Evolutionary conservation across 2,113 vertebrate genomes (phyloP).

Genomic region (Oncorhynchus mykiss): DNA sequence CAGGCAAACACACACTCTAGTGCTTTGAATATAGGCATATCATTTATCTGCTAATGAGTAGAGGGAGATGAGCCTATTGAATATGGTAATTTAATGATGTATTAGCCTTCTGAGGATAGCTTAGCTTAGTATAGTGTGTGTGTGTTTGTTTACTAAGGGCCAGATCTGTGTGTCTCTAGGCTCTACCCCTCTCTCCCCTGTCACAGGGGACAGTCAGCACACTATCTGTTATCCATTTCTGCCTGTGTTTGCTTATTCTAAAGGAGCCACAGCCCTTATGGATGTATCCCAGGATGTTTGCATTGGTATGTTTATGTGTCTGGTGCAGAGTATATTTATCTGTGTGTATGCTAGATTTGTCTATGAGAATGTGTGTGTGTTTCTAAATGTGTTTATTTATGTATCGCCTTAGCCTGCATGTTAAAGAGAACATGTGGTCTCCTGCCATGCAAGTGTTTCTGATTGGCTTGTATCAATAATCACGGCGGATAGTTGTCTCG

Average conservation of each 20-base stretch:
- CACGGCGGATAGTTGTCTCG: neutral
- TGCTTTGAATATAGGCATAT: conserved; percentile 97
- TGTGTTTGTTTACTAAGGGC: neutral
- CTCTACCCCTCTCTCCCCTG: conserved; percentile 28
- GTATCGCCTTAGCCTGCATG: conserved; percentile 16
- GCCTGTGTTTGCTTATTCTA: conserved; percentile 53
- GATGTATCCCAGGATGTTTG: conserved; percentile 53
- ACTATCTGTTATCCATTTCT: conserved; percentile 44
- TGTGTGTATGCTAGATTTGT: conserved; percentile 26
- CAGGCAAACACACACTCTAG: conserved; percentile 63
- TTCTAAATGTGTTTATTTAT: conserved; percentile 43
- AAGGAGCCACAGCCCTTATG: conserved; percentile 31
- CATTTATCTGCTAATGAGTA: conserved; percentile 93
- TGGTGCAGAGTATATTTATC: conserved; percentile 47
- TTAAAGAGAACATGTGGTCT: conserved; percentile 37
- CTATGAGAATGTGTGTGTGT: conserved; percentile 38
- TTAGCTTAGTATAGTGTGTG: conserved; percentile 80
- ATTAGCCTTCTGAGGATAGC: conserved; percentile 93
- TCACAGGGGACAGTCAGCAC: conserved; percentile 21
- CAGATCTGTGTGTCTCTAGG: neutral
- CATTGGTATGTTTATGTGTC: conserved; percentile 43
- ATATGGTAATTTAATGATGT: conserved; percentile 97
- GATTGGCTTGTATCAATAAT: neutral
- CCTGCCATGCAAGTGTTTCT: conserved; percentile 19
- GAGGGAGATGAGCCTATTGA: conserved; percentile 95